Percentiles rank a stretch among this genome's conserved stretches.
These are phyloP conservation scores for Gallinago nigripennis DNA, from an alignment of 2,797 vertebrate species.

Conservation along the genomic window DNA sequence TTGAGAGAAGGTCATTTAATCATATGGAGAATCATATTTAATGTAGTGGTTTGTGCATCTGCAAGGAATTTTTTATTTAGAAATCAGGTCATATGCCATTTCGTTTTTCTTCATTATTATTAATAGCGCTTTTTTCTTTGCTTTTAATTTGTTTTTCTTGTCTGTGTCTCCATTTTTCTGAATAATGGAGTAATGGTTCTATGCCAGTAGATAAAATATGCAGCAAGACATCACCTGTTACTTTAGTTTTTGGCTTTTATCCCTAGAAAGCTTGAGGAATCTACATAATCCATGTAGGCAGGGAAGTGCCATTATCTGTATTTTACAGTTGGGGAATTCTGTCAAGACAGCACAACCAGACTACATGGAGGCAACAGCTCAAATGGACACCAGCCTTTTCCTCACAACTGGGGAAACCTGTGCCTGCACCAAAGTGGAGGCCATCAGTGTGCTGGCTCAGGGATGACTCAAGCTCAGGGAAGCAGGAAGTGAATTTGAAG, in stretches of 20 bases:
- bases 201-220: conserved; percentile 50
- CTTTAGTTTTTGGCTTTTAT: conserved; percentile 34
- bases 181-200: conserved; percentile 42
- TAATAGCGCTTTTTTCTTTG: not conserved
- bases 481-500: not conserved
- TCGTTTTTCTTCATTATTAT: conserved; percentile 39
- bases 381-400: not conserved
- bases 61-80: not conserved
- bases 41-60: not conserved
- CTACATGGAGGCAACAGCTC: not conserved
- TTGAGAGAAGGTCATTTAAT: not conserved
- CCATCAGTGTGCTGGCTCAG: not conserved
- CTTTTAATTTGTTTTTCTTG: conserved; percentile 45
- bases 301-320: not conserved
- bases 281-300: not conserved
- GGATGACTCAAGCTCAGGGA: not conserved
- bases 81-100: not conserved
- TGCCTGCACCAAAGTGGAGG: not conserved
- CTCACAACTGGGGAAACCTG: not conserved
- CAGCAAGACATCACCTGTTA: conserved; percentile 19
- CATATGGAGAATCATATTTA: not conserved
- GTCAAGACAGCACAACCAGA: not conserved
- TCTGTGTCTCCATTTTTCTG: not conserved
- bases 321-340: not conserved
- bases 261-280: conserved; percentile 19